Evolutionary conservation across 2,113 vertebrate species (phyloP), one percentile per base, ranked within the genome.

Genomic region (Pterocles orientalis): DNA sequence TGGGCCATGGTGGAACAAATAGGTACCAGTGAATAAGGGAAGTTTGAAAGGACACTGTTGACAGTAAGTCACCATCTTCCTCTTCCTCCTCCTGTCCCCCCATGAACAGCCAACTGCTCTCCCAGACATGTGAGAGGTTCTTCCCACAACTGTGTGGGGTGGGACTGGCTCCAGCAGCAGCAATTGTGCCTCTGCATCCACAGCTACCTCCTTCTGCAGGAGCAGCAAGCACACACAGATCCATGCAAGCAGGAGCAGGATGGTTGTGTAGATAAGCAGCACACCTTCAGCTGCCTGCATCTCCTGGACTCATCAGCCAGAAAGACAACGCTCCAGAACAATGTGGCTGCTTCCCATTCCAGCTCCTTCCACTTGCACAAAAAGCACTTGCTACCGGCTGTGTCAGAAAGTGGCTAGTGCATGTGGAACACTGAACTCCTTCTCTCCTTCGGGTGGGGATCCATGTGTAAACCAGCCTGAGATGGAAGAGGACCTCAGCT

Each of bases 281-380:
- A 0, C 39, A 24, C 34, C 53, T 72, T 60, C 29, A 47, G 43
- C 58, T 65, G 57, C 47, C 45, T 2, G 1, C 0, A 0, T 45
- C 61, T 84, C 73, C 73, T 39, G 31, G 21, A 53, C n/a, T 34
- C 76, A 82, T 20, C 50, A 36, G 19, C 23, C 48, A 76, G 68
- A 80, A 84, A 65, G 57, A 60, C 36, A 65, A 43, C 21, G 36
- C 24, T 13, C 19, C n/a, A 17, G 65, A 70, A 21, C 0, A 3
- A 51, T 53, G 57, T 28, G 51, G 61, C 23, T 53, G 31, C n/a
- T 60, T 71, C 70, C 34, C 24, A 18, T 31, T 33, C 28, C 58
- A 57, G 43, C 41, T 66, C 53, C 47, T 29, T 34, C 28, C 45
- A 18, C 50, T 41, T 25, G 18, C 36, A 61, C 29, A 58, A 48